Evolutionary conservation across 2,113 vertebrate genomes (phyloP).

Genomic region (Syngnathus typhle): DNA sequence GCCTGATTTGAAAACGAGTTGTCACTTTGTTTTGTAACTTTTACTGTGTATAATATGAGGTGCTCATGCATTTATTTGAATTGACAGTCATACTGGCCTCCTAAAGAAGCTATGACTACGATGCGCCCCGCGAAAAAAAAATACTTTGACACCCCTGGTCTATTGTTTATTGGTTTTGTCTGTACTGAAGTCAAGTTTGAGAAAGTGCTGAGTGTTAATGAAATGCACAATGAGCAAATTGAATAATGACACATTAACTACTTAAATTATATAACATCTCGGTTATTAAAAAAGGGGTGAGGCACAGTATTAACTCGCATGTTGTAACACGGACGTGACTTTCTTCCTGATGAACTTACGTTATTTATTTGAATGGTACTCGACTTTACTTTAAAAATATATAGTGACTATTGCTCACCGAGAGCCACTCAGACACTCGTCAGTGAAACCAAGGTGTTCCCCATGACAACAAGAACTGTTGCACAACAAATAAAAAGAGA

Average conservation of each 20-base stretch:
- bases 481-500: background rate
- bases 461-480: constrained; percentile 2
- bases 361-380: background rate
- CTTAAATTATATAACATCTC: background rate
- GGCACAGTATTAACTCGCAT: background rate
- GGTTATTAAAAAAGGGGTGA: background rate
- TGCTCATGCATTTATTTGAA: too few species aligned
- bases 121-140: too few species aligned
- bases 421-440: background rate
- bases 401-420: background rate
- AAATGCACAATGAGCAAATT: too few species aligned
- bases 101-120: too few species aligned
- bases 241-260: background rate
- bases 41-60: background rate
- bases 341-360: background rate
- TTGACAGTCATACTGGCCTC: too few species aligned
- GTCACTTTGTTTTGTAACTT: too few species aligned
- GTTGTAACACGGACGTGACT: background rate
- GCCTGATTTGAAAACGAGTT: too few species aligned
- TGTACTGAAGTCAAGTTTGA: background rate
- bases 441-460: background rate
- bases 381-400: background rate
- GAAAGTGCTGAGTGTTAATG: background rate
- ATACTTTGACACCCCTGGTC: too few species aligned
- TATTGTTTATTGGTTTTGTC: too few species aligned